phyloP scores from a whole-genome alignment of 2,888 invertebrate genomes.

The Drosophila cognata region DNA sequence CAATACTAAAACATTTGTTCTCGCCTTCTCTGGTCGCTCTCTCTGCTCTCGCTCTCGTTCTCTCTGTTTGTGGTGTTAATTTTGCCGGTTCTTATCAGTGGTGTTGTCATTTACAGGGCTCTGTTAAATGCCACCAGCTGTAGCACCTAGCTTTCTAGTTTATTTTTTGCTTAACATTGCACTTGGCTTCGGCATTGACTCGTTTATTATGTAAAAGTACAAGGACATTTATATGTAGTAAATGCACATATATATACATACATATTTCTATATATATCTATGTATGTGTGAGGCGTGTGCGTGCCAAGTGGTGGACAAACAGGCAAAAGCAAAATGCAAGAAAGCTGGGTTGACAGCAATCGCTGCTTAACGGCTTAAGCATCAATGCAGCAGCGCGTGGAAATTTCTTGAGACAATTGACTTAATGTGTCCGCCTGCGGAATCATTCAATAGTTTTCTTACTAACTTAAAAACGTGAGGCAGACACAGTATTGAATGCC shows the following conservation, averaged over 20 bases:
- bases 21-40: neutral
- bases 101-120: constrained; percentile 43
- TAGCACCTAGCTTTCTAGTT: constrained; percentile 12
- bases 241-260: neutral
- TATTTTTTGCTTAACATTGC: constrained; percentile 30
- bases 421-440: constrained; percentile 43
- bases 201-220: constrained; percentile 78
- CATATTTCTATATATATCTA: neutral
- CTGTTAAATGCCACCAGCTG: constrained; percentile 48
- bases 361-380: constrained; percentile 50
- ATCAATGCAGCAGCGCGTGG: constrained; percentile 19
- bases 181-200: constrained; percentile 60
- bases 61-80: constrained; percentile 8
- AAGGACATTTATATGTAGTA: constrained; percentile 73
- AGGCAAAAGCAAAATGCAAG: constrained; percentile 28
- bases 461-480: neutral
- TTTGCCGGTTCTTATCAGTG: constrained; percentile 75
- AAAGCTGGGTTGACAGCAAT: constrained; percentile 30
- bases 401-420: constrained; percentile 43
- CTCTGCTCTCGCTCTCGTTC: constrained; percentile 14
- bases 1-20: constrained; percentile 7
- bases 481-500: constrained; percentile 5
- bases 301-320: constrained; percentile 70
- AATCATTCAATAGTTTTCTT: constrained; percentile 3
- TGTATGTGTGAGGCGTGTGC: constrained; percentile 47